Base-by-base conservation (phyloP, 2,113 vertebrate genomes). In the Ochotona princeps region DNA sequence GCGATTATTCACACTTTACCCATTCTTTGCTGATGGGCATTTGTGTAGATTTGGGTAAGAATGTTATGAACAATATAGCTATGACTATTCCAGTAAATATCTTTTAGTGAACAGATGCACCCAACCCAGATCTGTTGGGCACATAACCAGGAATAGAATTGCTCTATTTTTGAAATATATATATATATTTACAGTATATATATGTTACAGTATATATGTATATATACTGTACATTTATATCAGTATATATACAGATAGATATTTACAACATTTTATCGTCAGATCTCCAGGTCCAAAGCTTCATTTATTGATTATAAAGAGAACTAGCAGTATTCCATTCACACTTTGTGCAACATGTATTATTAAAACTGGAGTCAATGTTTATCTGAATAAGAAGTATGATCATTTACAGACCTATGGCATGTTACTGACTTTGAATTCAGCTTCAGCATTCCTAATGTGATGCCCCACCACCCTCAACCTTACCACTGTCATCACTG, bases 291-390 rank as follows among this genome's bases (percentile, higher is more conserved):
- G 38, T 69, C 83, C 61, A 86, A 51, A 89, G 35, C 57, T 79
- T n/a, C 11, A 66, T 54, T 75, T 76, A 57, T 57, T 57, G 54
- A 57, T 74, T 83, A 81, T 28, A 61, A 8, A 10, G 14, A 67
- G 73, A 89, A 83, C 51, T 65, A 32, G 35, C 38, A 83, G 5
- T 44, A 91, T 61, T 74, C 26, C 5, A 49, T 69, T 94, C 63
- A 80, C 9, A 73, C 30, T 21, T 92, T 89, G 67, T 86, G 7
- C 13, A 89, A 67, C 30, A 32, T 13, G 61, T n/a, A 32, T 84
- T 83, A 92, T 84, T 80, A 82, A 49, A 87, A 93, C 70, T 11
- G 61, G 88, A 72, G 85, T 70, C 66, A 88, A 67, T 5, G 15
- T 49, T 57, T 88, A 63, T 84, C 72, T 90, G 60, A 54, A 32